Percentiles rank a stretch among this genome's conserved stretches.
Evolutionary conservation across 2,797 vertebrate species (phyloP).

Genomic region (Propithecus perrieri): DNA sequence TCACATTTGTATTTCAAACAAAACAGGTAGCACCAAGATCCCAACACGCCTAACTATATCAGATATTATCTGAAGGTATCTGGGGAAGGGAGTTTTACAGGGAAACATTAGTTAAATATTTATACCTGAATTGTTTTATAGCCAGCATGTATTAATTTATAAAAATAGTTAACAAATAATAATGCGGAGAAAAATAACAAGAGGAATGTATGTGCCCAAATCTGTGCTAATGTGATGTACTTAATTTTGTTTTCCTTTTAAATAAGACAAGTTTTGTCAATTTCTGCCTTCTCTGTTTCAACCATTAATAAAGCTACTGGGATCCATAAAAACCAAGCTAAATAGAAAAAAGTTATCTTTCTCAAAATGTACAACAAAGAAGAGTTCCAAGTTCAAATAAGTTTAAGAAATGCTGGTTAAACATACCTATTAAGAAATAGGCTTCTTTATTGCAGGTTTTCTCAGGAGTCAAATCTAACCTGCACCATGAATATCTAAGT

Average conservation of each 20-base stretch:
- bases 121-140: background rate
- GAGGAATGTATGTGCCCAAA: background rate
- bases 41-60: background rate
- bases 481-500: background rate
- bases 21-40: background rate
- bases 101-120: background rate
- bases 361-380: background rate
- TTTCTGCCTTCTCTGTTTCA: background rate
- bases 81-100: background rate
- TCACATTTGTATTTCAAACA: background rate
- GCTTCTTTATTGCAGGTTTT: background rate
- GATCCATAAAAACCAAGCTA: background rate
- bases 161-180: background rate
- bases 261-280: background rate
- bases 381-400: background rate
- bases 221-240: background rate
- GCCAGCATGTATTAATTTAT: background rate
- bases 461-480: background rate
- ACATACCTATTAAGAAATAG: background rate
- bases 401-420: background rate
- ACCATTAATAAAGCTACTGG: background rate
- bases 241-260: conserved; percentile 25
- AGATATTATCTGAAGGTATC: background rate
- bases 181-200: background rate
- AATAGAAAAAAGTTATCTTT: background rate